Base-by-base conservation (phyloP, 2,113 vertebrate genomes). In the Pedionomus torquatus region DNA sequence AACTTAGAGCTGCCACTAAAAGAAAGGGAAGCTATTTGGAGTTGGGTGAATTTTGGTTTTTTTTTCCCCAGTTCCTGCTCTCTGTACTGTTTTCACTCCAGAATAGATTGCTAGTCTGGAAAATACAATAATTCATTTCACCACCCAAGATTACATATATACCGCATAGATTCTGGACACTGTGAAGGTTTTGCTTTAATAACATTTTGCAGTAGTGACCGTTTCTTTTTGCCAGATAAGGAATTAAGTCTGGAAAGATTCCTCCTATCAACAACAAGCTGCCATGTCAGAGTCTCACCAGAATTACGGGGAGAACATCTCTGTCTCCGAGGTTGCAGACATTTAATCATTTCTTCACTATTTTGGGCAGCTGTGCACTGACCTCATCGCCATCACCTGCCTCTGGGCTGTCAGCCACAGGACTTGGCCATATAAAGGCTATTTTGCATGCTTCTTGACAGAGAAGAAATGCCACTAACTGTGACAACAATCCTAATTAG, bases 401-500 rank as follows among this genome's bases (percentile, higher is more conserved):
- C 85, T 79, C 78, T 87, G 37, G 64, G 84, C 65, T 96, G 72
- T 94, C 93, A 88, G 48, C 37, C 58, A 17, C 57, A 71, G 43
- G 17, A 20, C 39, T 61, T 14, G 57, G 23, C 71, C 84, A 95
- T 63, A 43, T 14, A 78, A 57, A 43, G 57, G 65, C 61, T 89
- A 80, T 68, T 96, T 93, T 96, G 64, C 95, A 51, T 96, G 83
- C 58, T 87, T 31, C 28, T 95, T 87, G 77, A 66, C 83, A 35
- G 35, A 70, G 83, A 93, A 83, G 57, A 92, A 83, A 89, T 76
- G 87, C 70, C 86, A 90, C 83, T 96, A 74, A 75, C 92, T 95
- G 66, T 96, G 95, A 97, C 83, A 97, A 96, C 83, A 96, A 72
- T 76, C 81, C 84, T 93, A 97, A 97, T 97, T 96, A 97, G 81